Conservation (phyloP, 2,113 vertebrate species). For the Spheniscus mendiculus region DNA sequence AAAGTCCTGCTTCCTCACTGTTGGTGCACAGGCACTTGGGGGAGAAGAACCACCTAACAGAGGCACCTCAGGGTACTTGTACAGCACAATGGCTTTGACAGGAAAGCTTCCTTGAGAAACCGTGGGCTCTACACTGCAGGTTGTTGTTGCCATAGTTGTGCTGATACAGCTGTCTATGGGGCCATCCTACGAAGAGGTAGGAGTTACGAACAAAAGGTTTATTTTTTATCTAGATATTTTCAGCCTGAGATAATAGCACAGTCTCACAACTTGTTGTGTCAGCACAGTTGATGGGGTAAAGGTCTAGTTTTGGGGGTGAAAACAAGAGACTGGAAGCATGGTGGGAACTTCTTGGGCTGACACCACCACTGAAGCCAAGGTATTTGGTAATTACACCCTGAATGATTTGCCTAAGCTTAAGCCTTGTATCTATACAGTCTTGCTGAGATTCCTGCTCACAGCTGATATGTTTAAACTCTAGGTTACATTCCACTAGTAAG, state of each 20-base stretch:
- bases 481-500: neutral
- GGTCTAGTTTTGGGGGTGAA: neutral
- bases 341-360: neutral
- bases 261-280: neutral
- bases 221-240: neutral
- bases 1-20: neutral
- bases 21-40: neutral
- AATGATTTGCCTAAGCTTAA: neutral
- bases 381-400: neutral
- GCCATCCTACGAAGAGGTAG: neutral
- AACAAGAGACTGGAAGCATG: neutral
- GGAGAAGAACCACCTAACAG: neutral
- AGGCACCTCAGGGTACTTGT: neutral
- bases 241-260: neutral
- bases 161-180: neutral
- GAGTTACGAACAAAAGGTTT: neutral
- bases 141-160: neutral
- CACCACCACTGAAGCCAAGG: neutral
- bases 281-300: neutral
- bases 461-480: neutral
- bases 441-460: neutral
- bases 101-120: neutral
- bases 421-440: neutral
- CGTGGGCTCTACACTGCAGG: neutral
- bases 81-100: neutral